These are phyloP conservation scores for Antheraea yamamai DNA, from an alignment of 2,888 invertebrate genomes.

Conservation along the genomic window DNA sequence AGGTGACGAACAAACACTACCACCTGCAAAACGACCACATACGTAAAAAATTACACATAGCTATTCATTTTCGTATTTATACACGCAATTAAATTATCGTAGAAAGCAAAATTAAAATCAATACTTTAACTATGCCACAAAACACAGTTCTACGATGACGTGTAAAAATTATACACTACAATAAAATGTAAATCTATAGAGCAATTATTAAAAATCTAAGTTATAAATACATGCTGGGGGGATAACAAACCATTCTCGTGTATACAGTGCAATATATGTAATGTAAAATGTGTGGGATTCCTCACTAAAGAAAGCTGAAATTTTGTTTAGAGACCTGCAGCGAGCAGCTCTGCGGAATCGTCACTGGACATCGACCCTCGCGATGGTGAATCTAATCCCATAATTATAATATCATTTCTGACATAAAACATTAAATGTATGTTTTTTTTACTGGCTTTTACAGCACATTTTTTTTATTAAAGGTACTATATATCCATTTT, in stretches of 20 bases:
- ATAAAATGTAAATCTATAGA: slow-evolving; percentile 21
- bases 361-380: slow-evolving; percentile 83
- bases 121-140: neutral
- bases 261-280: slow-evolving; percentile 44
- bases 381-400: slow-evolving; percentile 76
- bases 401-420: slow-evolving; percentile 37
- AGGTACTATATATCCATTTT: too few relatives aligned
- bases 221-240: slow-evolving; percentile 48
- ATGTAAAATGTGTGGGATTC: slow-evolving; percentile 40
- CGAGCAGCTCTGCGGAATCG: slow-evolving; percentile 83
- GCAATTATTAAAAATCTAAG: slow-evolving; percentile 28
- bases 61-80: neutral
- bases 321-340: slow-evolving; percentile 83
- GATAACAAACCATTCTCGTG: slow-evolving; percentile 42
- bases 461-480: too few relatives aligned
- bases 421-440: neutral
- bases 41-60: neutral
- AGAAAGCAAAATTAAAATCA: neutral
- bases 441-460: neutral
- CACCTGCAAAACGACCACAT: slow-evolving; percentile 72
- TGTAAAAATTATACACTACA: slow-evolving; percentile 7
- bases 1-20: slow-evolving; percentile 89
- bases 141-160: neutral
- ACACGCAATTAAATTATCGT: neutral
- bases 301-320: slow-evolving; percentile 48